Evolutionary conservation across 2,888 invertebrate genomes (phyloP).

Genomic region (Phrixothrix hirtus): DNA sequence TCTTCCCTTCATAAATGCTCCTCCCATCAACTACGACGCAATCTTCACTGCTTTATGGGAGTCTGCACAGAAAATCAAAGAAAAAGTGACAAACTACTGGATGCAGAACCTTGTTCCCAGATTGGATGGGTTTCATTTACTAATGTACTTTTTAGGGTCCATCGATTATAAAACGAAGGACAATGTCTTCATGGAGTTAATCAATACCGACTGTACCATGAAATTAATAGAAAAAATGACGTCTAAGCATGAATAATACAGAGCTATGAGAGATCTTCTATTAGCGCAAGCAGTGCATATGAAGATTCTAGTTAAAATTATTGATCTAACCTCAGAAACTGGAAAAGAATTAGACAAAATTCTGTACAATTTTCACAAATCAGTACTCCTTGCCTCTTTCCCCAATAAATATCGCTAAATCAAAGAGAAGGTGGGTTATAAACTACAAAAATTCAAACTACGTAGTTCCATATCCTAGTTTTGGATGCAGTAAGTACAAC

Average conservation of each 20-base stretch:
- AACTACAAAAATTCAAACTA: conserved; percentile 12
- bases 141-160: neutral
- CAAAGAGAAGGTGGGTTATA: neutral
- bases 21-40: too few species aligned
- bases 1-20: too few species aligned
- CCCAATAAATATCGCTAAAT: neutral
- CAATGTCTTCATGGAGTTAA: neutral
- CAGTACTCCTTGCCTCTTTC: too few species aligned
- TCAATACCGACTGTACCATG: neutral
- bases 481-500: conserved; percentile 40
- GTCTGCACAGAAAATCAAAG: too few species aligned
- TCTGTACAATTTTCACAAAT: neutral
- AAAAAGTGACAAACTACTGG: too few species aligned
- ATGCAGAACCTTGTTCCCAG: too few species aligned
- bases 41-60: too few species aligned
- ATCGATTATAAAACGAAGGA: neutral
- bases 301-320: too few species aligned
- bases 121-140: neutral
- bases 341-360: too few species aligned
- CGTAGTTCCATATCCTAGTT: conserved; percentile 36
- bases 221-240: conserved; percentile 29
- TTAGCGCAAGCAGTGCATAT: neutral
- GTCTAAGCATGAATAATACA: too few species aligned
- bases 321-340: too few species aligned
- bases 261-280: conserved; percentile 43